Conservation (phyloP, 2,797 vertebrate species). For the Rhabdomys pumilio region DNA sequence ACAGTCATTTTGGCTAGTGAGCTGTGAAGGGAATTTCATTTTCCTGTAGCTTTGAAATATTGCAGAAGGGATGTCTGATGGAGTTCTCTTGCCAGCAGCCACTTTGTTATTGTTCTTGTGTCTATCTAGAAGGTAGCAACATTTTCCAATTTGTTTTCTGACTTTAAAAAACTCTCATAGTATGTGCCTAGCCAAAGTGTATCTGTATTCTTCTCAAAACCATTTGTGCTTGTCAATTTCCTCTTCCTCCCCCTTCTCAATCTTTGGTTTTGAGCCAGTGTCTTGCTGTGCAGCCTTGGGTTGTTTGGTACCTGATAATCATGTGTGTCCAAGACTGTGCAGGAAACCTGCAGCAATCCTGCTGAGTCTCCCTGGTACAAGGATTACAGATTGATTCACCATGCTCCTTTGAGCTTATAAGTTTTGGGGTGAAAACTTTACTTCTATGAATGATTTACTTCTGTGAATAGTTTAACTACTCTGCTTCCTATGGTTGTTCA, state of each 20-base stretch:
- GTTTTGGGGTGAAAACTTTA: background rate
- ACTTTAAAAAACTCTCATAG: background rate
- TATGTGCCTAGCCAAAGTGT: background rate
- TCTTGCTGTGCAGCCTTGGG: background rate
- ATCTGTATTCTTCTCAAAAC: background rate
- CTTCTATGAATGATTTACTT: background rate
- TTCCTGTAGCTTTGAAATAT: background rate
- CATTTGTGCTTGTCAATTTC: too few species aligned
- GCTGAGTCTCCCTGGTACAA: background rate
- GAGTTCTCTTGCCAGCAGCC: background rate
- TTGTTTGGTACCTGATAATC: background rate
- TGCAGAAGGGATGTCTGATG: background rate
- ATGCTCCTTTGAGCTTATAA: background rate
- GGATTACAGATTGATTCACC: background rate
- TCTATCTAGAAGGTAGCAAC: background rate
- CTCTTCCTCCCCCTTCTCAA: background rate
- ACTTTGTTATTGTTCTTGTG: background rate
- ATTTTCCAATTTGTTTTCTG: slow-evolving; percentile 17
- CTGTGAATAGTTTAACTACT: background rate
- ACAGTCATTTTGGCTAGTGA: slow-evolving; percentile 16
- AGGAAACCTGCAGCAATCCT: background rate
- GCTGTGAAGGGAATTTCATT: slow-evolving; percentile 26
- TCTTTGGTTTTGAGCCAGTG: background rate
- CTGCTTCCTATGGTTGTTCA: background rate
- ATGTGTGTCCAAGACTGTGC: background rate